Evolutionary conservation across 30 jellyfish, hydroid and myxozoan genomes (phyloP), one percentile per base, ranked within the genome.

Genomic region (Chrysaora quinquecirrha): DNA sequence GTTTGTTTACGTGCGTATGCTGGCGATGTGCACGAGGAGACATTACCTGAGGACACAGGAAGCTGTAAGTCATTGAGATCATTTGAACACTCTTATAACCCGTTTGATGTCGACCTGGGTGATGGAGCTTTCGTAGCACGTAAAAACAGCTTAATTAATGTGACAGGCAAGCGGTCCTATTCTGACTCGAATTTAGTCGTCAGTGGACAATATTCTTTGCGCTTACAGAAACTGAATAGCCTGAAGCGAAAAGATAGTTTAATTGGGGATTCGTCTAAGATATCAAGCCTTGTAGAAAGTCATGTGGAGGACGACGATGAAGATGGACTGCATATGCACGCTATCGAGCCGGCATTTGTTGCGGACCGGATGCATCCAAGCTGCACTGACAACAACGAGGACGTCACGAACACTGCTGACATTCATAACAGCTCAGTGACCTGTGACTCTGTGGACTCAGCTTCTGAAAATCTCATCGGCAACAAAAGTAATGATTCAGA

Each of bases 71-170:
- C 85, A 0, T 30, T 78, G 61, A 64, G 88, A 9, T 34, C 91
- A 11, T 88, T 74, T 24, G 98, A 93, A n/a, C 92, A 82, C 19
- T 60, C 66, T 2, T 93, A 77, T 83, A 93, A 93, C 64, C 90
- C 98, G 10, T 93, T 69, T 74, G 98, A 93, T 54, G 71, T 93
- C 29, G 96, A 93, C 79, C 60, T 93, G 28, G 98, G 98, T 10
- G 87, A 58, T 18, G 86, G 35, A n/a, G 89, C 76, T 18, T 29
- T 20, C 24, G 61, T 73, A 1, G 71, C 95, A 4, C 66, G 75
- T 23, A 29, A 4, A 18, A 62, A 38, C 54, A 68, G 50, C 61
- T 48, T 24, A 61, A 75, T 11, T 46, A 38, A 48, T n/a, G 28
- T 61, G 0, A 38, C 88, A 1, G 86, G 84, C 22, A 80, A 65